Conservation (phyloP, 2,888 invertebrate genomes). For the Macrosiphum euphorbiae region DNA sequence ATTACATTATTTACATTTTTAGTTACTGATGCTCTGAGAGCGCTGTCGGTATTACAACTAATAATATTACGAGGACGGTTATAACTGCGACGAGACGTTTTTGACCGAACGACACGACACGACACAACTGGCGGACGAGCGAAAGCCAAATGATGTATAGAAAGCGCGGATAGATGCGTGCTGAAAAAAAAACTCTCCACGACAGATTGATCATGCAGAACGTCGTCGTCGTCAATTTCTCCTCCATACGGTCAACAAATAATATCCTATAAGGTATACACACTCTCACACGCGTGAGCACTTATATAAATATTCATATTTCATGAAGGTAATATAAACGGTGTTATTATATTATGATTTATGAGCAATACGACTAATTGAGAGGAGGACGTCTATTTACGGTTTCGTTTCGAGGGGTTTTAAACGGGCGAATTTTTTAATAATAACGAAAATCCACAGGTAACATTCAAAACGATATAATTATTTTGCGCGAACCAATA, state of each 20-base stretch:
- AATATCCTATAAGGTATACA: neutral
- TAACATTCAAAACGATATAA: neutral
- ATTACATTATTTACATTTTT: neutral
- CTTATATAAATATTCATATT: neutral
- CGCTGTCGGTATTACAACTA: neutral
- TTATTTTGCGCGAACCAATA: neutral
- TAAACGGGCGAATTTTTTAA: neutral
- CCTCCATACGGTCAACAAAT: conserved; percentile 34
- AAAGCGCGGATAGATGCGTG: conserved; percentile 59
- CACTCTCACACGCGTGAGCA: neutral
- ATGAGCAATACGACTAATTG: neutral
- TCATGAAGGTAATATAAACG: neutral
- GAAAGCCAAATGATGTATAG: conserved; percentile 61
- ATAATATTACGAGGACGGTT: neutral
- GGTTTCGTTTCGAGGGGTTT: neutral
- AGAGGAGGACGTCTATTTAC: neutral
- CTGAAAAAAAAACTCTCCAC: conserved; percentile 56
- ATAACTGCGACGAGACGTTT: neutral
- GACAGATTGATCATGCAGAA: conserved; percentile 59
- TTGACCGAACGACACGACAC: neutral
- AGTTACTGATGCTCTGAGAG: neutral
- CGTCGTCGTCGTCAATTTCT: conserved; percentile 47
- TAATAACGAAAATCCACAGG: neutral
- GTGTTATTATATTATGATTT: neutral
- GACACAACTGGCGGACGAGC: conserved; percentile 55